Base-by-base conservation (phyloP, 1,140 invertebrate genomes). In the Papilio machaon region DNA sequence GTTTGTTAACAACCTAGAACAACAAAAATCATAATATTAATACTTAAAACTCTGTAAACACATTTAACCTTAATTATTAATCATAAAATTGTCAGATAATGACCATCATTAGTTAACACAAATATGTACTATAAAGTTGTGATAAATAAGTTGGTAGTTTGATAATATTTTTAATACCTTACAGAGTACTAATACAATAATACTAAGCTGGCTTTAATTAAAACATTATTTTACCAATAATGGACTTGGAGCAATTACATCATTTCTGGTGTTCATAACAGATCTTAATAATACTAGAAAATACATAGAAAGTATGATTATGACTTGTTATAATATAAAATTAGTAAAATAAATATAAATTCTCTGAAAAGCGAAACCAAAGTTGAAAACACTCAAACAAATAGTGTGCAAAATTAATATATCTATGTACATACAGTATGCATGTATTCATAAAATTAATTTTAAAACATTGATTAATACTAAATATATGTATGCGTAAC, bases 401-500 rank as follows among this genome's bases (percentile, higher is more conserved):
- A 82, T 84, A 85, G 83, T 88, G 85, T 92, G 90, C 87, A 91
- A 89, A 30, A 90, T 88, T 84, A 88, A 70, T 70, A 87, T 89
- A 90, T 89, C 87, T 92, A 90, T 91, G 79, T 91, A 91, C 87
- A 92, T 84, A 85, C 84, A 85, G 81, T 89, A 87, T 85, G 85
- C 88, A 84, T 88, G 86, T 88, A 87, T 87, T 90, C 85, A 86
- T 85, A 90, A 94, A 93, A 92, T 89, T 93, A 92, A 91, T 35
- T 89, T 91, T 83, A 92, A 91, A 92, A 94, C 89, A 91, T 92
- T 90, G 88, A 93, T 94, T 94, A 92, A 92, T 90, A 92, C 93
- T 94, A 93, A 93, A 94, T 94, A 94, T 67, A 70, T 91, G 91
- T 64, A 64, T 91, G 91, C 88, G 88, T 93, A 94, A 94, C 91